Evolutionary conservation across 2,888 invertebrate species (phyloP).

Genomic region (Azorinus chamasolen): DNA sequence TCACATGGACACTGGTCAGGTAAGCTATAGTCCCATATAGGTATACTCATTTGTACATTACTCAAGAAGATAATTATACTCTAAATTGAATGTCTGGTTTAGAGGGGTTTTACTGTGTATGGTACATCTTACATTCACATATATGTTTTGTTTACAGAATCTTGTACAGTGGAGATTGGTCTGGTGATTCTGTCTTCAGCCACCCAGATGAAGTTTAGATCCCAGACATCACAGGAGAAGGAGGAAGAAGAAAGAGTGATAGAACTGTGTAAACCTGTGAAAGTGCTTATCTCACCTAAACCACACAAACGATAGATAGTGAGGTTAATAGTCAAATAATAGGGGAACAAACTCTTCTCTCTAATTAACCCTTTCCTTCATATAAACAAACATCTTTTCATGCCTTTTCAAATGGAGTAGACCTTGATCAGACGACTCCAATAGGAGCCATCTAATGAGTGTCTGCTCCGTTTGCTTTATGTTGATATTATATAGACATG

Average conservation of each 20-base stretch:
- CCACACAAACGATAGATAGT: slow-evolving; percentile 70
- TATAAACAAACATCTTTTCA: slow-evolving; percentile 1
- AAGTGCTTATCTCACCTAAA: slow-evolving; percentile 76
- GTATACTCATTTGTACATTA: no score
- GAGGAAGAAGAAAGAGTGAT: slow-evolving; percentile 65
- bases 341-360: no score
- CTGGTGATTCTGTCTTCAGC: slow-evolving; percentile 69
- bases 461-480: slow-evolving; percentile 61
- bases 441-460: slow-evolving; percentile 59
- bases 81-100: no score
- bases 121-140: no score
- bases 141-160: slow-evolving; percentile 68
- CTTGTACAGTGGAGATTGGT: slow-evolving; percentile 77
- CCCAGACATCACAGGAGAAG: slow-evolving; percentile 52
- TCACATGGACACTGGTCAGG: slow-evolving; percentile 93
- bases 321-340: slow-evolving; percentile 53
- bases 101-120: no score
- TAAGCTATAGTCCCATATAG: slow-evolving; percentile 49
- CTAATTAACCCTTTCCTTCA: no score
- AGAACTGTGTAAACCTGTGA: slow-evolving; percentile 79
- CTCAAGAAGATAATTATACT: no score
- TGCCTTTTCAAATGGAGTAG: slow-evolving; percentile 34
- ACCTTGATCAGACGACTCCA: slow-evolving; percentile 48
- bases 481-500: no score
- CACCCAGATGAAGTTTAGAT: slow-evolving; percentile 42